Conservation (phyloP, 2,797 vertebrate genomes). For the Bucorvus abyssinicus region DNA sequence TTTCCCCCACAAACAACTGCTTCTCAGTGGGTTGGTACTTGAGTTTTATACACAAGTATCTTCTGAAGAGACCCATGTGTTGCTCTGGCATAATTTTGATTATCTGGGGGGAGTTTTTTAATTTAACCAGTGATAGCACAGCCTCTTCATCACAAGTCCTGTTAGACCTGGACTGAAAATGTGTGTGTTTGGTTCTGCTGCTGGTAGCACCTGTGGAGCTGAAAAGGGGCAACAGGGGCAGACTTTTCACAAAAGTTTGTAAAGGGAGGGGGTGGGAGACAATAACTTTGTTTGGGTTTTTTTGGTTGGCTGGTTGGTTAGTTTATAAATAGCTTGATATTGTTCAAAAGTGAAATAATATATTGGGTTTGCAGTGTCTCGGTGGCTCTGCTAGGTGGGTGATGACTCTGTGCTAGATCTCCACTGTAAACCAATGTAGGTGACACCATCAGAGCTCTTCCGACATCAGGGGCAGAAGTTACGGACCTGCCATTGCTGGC, state of each 20-base stretch:
- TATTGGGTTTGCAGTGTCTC: neutral
- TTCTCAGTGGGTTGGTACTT: fast-evolving
- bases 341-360: neutral
- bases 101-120: neutral
- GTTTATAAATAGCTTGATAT: neutral
- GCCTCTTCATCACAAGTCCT: neutral
- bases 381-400: neutral
- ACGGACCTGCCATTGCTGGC: neutral
- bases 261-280: neutral
- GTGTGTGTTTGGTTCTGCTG: neutral
- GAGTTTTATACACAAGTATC: neutral
- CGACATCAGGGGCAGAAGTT: neutral
- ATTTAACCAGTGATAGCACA: neutral
- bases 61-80: neutral
- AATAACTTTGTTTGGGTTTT: neutral
- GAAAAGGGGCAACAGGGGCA: neutral
- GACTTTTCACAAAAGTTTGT: neutral
- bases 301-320: neutral
- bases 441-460: neutral
- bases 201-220: neutral
- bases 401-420: neutral
- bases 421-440: neutral
- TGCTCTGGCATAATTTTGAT: neutral
- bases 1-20: neutral
- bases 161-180: neutral